Conservation (phyloP, 2,888 invertebrate species). For the Pammene aurita region DNA sequence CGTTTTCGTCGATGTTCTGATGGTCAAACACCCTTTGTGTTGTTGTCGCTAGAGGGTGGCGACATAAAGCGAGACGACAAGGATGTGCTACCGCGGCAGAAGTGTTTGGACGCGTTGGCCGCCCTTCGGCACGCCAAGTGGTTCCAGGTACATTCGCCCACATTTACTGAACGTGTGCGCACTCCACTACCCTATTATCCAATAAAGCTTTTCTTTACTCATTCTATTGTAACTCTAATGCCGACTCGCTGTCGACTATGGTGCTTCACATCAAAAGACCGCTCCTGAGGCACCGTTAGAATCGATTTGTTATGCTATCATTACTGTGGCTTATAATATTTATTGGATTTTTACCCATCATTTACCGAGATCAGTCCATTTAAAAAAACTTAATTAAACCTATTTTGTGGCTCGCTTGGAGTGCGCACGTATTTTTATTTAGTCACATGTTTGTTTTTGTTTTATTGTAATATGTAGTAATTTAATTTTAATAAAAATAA, state of each 20-base stretch:
- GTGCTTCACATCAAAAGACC: constrained; percentile 7
- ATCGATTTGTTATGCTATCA: constrained; percentile 11
- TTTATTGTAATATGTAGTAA: constrained; percentile 57
- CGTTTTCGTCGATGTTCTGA: constrained; percentile 79
- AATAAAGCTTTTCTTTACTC: constrained; percentile 37
- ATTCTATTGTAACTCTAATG: constrained; percentile 6
- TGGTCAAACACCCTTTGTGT: constrained; percentile 91
- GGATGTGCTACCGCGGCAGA: constrained; percentile 99
- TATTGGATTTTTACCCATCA: constrained; percentile 39
- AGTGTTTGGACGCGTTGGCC: constrained; percentile 99
- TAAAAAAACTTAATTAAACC: constrained; percentile 21
- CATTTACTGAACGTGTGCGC: constrained; percentile 73
- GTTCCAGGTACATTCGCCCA: constrained; percentile 95
- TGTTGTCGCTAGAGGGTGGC: constrained; percentile 84
- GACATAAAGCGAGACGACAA: constrained; percentile 89
- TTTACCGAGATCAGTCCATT: constrained; percentile 26
- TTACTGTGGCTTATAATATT: constrained; percentile 30
- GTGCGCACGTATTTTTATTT: constrained; percentile 74
- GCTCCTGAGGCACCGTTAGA: constrained; percentile 17
- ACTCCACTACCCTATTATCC: constrained; percentile 55
- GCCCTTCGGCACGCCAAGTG: constrained; percentile 99
- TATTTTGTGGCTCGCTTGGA: constrained; percentile 48
- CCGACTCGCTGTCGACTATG: constrained; percentile 31
- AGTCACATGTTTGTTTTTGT: constrained; percentile 80
- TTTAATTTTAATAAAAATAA: constrained; percentile 45